phyloP scores from a whole-genome alignment of 2,113 vertebrate species.

The Rattus rattus region DNA sequence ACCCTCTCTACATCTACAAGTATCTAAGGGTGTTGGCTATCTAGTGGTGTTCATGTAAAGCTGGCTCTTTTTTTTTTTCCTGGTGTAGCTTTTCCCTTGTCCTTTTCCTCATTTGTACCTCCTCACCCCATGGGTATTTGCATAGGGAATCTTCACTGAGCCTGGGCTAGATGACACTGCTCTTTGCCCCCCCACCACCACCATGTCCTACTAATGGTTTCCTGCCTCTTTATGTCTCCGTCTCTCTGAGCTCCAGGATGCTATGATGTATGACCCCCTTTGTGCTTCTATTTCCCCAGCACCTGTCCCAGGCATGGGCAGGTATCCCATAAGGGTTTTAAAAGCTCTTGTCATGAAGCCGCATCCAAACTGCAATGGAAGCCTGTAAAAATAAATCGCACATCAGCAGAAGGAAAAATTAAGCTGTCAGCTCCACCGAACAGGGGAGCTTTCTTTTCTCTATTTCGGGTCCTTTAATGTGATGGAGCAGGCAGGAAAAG shows the following conservation, averaged over 20 bases:
- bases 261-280: neutral
- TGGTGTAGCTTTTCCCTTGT: neutral
- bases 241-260: neutral
- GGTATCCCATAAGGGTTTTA: neutral
- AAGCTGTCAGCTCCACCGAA: conserved; percentile 48
- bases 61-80: rapidly evolving
- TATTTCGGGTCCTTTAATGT: conserved; percentile 32
- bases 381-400: neutral
- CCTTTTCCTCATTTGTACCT: neutral
- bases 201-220: rapidly evolving
- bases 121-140: rapidly evolving
- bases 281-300: neutral
- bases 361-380: neutral
- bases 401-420: conserved; percentile 43
- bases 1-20: neutral
- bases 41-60: rapidly evolving
- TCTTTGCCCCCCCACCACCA: neutral
- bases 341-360: neutral
- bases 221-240: neutral
- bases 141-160: neutral
- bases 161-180: rapidly evolving
- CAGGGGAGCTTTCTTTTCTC: conserved; percentile 31
- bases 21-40: too few relatives aligned
- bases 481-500: neutral
- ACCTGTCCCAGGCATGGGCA: neutral